A percentile compares a stretch with the other conserved stretches of the same genome.
phyloP scores from a whole-genome alignment of 2,888 invertebrate species.

The Aporophyla lueneburgensis region DNA sequence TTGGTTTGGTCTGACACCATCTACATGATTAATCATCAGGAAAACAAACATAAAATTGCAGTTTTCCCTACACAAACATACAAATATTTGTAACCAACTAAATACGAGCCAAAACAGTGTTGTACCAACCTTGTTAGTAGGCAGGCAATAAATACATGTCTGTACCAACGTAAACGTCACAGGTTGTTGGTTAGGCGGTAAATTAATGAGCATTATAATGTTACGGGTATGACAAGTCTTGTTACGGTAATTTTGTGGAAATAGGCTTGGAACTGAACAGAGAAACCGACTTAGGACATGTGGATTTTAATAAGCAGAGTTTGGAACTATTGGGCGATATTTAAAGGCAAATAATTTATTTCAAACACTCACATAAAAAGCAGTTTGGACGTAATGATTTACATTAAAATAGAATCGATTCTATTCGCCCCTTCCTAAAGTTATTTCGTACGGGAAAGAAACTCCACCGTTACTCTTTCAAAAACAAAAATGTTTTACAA shows the following conservation, averaged over 20 bases:
- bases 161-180: constrained; percentile 40
- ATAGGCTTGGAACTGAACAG: not conserved
- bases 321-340: not conserved
- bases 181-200: constrained; percentile 28
- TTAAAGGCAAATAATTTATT: not conserved
- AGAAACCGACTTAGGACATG: not conserved
- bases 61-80: not conserved
- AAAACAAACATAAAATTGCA: constrained; percentile 6
- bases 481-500: too few relatives aligned
- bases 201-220: constrained; percentile 52
- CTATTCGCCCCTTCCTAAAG: too few relatives aligned
- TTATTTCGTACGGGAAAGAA: too few relatives aligned
- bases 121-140: constrained; percentile 27
- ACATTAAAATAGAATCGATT: too few relatives aligned
- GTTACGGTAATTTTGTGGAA: constrained; percentile 1
- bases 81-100: constrained; percentile 25
- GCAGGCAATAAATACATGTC: constrained; percentile 49
- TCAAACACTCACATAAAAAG: too few relatives aligned
- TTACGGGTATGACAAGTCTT: constrained; percentile 7
- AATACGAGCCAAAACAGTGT: constrained; percentile 8
- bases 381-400: too few relatives aligned
- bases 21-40: not conserved
- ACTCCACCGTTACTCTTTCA: too few relatives aligned
- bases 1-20: too few relatives aligned
- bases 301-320: not conserved